These are phyloP conservation scores for Acestrorhynchus altus DNA, from an alignment of 2,797 vertebrate species.

Conservation along the genomic window DNA sequence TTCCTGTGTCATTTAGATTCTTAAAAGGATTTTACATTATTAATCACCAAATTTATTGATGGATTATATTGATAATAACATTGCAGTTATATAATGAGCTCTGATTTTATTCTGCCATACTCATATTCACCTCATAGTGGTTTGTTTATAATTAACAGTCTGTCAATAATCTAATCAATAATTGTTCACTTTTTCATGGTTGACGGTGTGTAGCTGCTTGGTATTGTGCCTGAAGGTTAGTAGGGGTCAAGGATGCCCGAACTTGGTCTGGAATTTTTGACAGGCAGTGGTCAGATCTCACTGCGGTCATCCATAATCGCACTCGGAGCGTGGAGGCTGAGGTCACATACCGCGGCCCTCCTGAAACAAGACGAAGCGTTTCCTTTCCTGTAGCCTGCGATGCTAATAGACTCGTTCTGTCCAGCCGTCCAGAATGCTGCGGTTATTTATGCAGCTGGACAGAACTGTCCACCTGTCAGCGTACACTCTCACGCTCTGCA, in stretches of 20 bases:
- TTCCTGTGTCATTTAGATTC: no score
- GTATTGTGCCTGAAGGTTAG: not conserved
- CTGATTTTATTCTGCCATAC: no score
- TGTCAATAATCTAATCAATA: no score
- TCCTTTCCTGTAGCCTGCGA: not conserved
- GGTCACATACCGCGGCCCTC: constrained; percentile 3
- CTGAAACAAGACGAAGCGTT: constrained; percentile 7
- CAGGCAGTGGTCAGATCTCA: not conserved
- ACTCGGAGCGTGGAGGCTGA: not conserved
- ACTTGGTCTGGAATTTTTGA: not conserved
- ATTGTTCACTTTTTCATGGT: no score
- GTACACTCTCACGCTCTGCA: not conserved
- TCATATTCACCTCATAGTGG: no score
- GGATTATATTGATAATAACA: no score
- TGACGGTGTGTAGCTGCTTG: not conserved
- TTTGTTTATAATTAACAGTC: no score
- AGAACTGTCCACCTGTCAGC: not conserved
- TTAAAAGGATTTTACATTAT: no score
- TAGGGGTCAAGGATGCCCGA: not conserved
- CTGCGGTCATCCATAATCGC: not conserved
- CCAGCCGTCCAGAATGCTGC: not conserved
- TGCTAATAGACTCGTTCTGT: constrained; percentile 9
- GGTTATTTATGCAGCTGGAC: not conserved
- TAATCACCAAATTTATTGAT: no score
- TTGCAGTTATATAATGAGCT: no score